These are phyloP conservation scores for Tetranychus urticae DNA, from an alignment of 1,140 invertebrate genomes.

Conservation along the genomic window DNA sequence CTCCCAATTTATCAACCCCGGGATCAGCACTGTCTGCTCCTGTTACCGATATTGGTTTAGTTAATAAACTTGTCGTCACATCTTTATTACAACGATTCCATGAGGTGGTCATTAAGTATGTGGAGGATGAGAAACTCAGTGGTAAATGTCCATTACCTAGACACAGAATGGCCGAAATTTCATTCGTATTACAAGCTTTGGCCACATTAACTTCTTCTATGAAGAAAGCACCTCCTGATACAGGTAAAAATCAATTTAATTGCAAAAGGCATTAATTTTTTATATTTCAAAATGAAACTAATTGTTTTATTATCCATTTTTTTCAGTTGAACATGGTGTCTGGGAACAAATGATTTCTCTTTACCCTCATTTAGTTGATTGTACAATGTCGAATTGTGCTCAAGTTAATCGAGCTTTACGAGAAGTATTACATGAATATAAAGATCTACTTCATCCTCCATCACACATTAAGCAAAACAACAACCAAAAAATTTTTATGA, in stretches of 20 bases:
- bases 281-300: neutral
- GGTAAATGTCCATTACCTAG: conserved; percentile 76
- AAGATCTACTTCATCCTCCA: conserved; percentile 45
- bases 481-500: too few relatives aligned
- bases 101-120: conserved; percentile 65
- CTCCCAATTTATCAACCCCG: neutral
- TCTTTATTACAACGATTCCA: conserved; percentile 73
- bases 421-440: conserved; percentile 64
- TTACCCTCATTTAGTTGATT: conserved; percentile 72
- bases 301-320: conserved; percentile 6
- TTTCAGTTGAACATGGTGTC: conserved; percentile 51
- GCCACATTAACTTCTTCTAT: conserved; percentile 71
- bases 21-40: conserved; percentile 16
- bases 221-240: conserved; percentile 62
- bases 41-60: conserved; percentile 25
- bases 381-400: conserved; percentile 44
- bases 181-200: conserved; percentile 85
- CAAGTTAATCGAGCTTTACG: conserved; percentile 55
- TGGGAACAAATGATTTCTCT: conserved; percentile 77
- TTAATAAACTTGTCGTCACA: conserved; percentile 63
- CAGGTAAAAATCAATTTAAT: conserved; percentile 30
- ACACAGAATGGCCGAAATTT: conserved; percentile 78
- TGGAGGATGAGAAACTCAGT: conserved; percentile 59
- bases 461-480: neutral
- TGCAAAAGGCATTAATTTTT: neutral